Evolutionary conservation across 2,888 invertebrate genomes (phyloP), one percentile per base, ranked within the genome.

Genomic region (Drosophila greeni): DNA sequence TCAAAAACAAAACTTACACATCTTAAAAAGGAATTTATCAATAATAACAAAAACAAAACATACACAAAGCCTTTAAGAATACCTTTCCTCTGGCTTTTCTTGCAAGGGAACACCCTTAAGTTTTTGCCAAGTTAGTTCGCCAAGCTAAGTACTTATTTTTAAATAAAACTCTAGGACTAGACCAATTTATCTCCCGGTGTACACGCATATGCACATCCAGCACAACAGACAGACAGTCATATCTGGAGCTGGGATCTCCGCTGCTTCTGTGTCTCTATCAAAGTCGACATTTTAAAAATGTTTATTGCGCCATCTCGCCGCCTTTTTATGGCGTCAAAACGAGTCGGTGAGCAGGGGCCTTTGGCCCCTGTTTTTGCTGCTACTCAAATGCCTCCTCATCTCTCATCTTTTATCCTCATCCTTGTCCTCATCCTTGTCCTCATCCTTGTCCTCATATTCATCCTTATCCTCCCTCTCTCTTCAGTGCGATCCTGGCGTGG

Each of bases 401-500:
- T 14, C 9, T 54, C 47, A 14, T 33, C 4, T 40, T 23, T 5
- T 23, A 20, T 23, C 3, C 23, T 23, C 14, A 16, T 20, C 18
- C 9, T 49, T 42, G 4, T 34, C 5, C 52, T 24, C 14, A n/a
- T n/a, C n/a, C n/a, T n/a, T n/a, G n/a, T n/a, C n/a, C n/a, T n/a
- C n/a, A n/a, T n/a, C n/a, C n/a, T n/a, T n/a, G n/a, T n/a, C n/a
- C n/a, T n/a, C n/a, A n/a, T 23, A 23, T 3, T 23, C 14, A 18
- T 20, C 18, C 11, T 49, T 42, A 9, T 34, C 5, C 52, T 24
- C 14, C 24, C 14, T 16, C 26, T 16, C 26, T 40, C 12, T 29
- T 39, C 90, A 97, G 97, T 96, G 97, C 85, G 97, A 97, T 89
- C 94, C 97, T 6, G 97, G 97, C 1, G 94, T 95, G 3, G 97